These are phyloP conservation scores for Pinctada fucata DNA, from an alignment of 2,888 invertebrate genomes.

Conservation along the genomic window DNA sequence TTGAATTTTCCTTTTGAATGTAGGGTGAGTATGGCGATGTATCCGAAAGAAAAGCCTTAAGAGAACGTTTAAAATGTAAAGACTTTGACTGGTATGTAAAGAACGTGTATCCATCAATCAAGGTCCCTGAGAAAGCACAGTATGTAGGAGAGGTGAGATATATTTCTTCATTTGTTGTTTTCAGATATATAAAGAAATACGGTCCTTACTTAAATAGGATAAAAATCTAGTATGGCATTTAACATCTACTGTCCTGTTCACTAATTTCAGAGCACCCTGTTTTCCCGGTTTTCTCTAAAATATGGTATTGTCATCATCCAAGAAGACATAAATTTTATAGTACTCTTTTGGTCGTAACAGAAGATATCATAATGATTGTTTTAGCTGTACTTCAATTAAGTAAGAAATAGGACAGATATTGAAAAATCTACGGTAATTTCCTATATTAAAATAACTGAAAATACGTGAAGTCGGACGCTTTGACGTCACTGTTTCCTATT, in stretches of 20 bases:
- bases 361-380: no score
- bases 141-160: constrained; percentile 51
- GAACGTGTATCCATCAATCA: constrained; percentile 55
- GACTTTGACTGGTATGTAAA: constrained; percentile 65
- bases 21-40: constrained; percentile 65
- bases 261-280: no score
- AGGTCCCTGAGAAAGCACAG: constrained; percentile 42
- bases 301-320: no score
- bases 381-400: no score
- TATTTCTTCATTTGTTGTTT: not conserved
- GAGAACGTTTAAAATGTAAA: constrained; percentile 57
- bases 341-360: no score
- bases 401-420: no score
- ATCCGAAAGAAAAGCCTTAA: constrained; percentile 55
- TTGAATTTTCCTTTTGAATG: not conserved
- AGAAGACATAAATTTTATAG: no score
- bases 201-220: not conserved
- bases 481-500: no score
- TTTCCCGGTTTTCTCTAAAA: no score
- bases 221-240: not conserved
- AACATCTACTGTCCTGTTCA: not conserved
- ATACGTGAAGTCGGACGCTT: no score
- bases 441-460: no score
- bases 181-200: not conserved
- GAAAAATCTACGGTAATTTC: no score